Base-by-base conservation (phyloP, 2,888 invertebrate species). In the Exocentrus adspersus region DNA sequence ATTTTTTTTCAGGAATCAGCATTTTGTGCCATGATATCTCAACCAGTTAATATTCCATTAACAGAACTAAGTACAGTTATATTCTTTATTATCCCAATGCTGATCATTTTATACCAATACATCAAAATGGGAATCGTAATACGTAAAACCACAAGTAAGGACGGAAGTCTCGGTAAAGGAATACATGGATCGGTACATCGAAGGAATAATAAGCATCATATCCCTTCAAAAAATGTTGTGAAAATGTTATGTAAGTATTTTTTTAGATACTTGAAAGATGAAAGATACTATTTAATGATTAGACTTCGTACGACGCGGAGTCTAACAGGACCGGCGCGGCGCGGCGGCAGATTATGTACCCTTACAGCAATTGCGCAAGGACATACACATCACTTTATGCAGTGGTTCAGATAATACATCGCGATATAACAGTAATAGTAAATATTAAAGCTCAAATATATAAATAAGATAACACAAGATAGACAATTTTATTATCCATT, bases 61-160 rank as follows among this genome's bases (percentile, higher is more conserved):
- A 89, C 93, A 77, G 94, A 95, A 79, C 80, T 93, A 30, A 94
- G 94, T 78, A 90, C 90, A 69, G 86, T 93, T 64, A 83, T 94
- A 70, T 95, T 95, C 83, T 96, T 96, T 84, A 86, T 94, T 56
- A 80, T 89, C 16, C 90, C 90, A 4, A 86, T 90, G 85, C 70
- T 90, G 1, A 82, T 94, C 17, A 91, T 96, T 75, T 87, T 91
- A 65, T 86, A 92, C 19, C 86, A 95, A 32, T 96, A 96, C 81
- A 87, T 88, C 10, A 86, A 90, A 70, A 94, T 94, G 90, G 93
- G 92, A 0, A 80, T 88, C 32, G 87, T 87, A 71, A 93, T 94
- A 76, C 81, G 86, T 2, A 82, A 84, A 21, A 84, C 87, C 46
- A 84, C 86, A 1, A 77, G 77, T 48, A 80, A 79, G 45, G 81